A percentile compares a stretch with the other conserved stretches of the same genome.
phyloP scores from a whole-genome alignment of 2,888 invertebrate species.

The Chymomyza fuscimana region DNA sequence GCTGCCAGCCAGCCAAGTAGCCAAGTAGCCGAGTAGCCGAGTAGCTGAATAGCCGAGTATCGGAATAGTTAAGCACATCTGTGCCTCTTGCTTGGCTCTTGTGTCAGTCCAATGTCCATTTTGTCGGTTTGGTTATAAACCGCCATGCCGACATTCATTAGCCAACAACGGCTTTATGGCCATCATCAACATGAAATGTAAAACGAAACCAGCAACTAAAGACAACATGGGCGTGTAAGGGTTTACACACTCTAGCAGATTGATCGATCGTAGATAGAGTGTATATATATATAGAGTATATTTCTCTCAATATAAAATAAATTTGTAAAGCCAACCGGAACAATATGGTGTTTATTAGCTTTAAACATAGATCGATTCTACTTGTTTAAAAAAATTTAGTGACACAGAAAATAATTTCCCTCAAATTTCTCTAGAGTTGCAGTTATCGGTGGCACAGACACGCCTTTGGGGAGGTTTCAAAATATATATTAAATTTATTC shows the following conservation, averaged over 20 bases:
- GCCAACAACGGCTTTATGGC: conserved; percentile 35
- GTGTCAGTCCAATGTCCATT: neutral
- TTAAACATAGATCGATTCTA: too few relatives aligned
- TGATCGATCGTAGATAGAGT: neutral
- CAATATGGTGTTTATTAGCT: too few relatives aligned
- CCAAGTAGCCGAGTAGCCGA: neutral
- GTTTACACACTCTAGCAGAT: neutral
- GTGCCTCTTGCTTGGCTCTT: neutral
- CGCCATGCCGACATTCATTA: conserved; percentile 46
- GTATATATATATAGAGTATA: neutral
- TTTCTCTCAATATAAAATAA: too few relatives aligned
- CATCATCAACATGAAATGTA: conserved; percentile 39
- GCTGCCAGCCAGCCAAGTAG: conserved; percentile 37
- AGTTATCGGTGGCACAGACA: too few relatives aligned
- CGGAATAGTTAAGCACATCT: neutral
- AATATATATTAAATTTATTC: too few relatives aligned
- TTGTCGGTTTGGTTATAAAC: conserved; percentile 4
- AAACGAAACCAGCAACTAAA: conserved; percentile 24
- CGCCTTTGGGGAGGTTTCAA: too few relatives aligned
- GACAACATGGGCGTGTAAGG: neutral
- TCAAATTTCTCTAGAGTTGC: too few relatives aligned
- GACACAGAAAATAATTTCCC: too few relatives aligned
- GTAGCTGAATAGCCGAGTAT: neutral
- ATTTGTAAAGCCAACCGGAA: too few relatives aligned
- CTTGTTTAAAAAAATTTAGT: too few relatives aligned